Percentiles rank a stretch among this genome's conserved stretches.
Conservation (phyloP, 2,888 invertebrate species). For the Alloscopus bannaensis region DNA sequence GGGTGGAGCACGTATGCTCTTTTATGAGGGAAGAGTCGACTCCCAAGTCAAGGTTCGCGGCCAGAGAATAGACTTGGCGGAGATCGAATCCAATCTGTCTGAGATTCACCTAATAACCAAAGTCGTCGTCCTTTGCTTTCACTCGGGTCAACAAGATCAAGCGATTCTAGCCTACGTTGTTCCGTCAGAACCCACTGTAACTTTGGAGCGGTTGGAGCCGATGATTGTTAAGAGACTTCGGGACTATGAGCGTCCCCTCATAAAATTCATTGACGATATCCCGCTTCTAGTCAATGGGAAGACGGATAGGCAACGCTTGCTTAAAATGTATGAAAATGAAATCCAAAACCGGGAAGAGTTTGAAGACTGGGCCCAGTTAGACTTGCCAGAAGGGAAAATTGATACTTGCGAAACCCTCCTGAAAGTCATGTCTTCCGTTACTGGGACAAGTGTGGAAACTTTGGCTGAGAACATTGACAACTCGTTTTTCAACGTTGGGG, state of each 20-base stretch:
- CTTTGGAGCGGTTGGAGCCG: constrained; percentile 28
- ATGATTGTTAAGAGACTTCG: constrained; percentile 52
- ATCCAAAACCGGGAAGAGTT: constrained; percentile 48
- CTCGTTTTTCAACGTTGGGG: constrained; percentile 90
- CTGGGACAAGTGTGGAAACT: constrained; percentile 78
- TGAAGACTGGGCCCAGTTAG: constrained; percentile 80
- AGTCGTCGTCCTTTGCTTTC: constrained; percentile 87
- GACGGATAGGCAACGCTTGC: constrained; percentile 86
- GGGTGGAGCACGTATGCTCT: constrained; percentile 47
- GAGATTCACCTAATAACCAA: constrained; percentile 83
- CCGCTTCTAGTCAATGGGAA: constrained; percentile 91
- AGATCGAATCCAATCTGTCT: constrained; percentile 77
- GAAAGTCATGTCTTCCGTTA: constrained; percentile 84
- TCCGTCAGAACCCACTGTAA: constrained; percentile 25
- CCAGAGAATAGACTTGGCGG: constrained; percentile 80
- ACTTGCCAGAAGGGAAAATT: constrained; percentile 79
- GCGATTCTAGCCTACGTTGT: constrained; percentile 74
- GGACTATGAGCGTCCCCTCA: constrained; percentile 69
- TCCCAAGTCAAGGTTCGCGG: constrained; percentile 89
- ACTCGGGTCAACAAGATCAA: constrained; percentile 81
- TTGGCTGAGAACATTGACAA: constrained; percentile 80
- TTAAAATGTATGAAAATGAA: constrained; percentile 83
- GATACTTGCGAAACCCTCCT: constrained; percentile 81
- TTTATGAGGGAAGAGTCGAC: constrained; percentile 64
- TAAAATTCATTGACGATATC: constrained; percentile 80